Base-by-base conservation (phyloP, 2,888 invertebrate genomes). In the Dione juno region DNA sequence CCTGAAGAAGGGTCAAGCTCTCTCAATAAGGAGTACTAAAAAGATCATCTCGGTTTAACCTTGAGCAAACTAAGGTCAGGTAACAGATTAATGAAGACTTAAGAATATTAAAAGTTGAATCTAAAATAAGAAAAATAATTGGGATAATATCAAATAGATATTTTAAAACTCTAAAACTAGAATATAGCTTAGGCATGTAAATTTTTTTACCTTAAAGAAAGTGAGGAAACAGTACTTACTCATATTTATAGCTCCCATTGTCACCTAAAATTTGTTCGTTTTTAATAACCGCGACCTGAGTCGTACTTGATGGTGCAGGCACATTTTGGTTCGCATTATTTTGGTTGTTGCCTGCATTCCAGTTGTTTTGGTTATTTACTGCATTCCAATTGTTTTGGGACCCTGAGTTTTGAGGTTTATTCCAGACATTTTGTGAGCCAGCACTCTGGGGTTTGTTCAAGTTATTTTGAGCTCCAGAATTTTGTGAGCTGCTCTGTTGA, bases 191-290 rank as follows among this genome's bases (percentile, higher is more conserved):
- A 16, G 57, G 11, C 5, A 1, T 14, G 21, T 53, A n/a, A n/a
- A 14, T 45, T 8, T 9, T 16, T 1, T 11, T 1, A 19, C 11
- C n/a, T n/a, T n/a, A 50, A 37, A 19, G 19, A 37, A 50, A 13
- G 37, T 19, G 13, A 43, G 2, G 16, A n/a, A 43, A 61, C 7
- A 67, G n/a, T 71, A 91, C 93, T 93, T 78, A 94, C 94, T 93
- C 93, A 77, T 92, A 94, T 84, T 87, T 92, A 81, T 94, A 94
- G 78, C 88, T 86, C 71, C 94, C 94, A 73, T 94, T 88, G 14
- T 90, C 89, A 61, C 93, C 92, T 58, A 81, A 82, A 50, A 76
- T 82, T 70, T 90, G 90, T 69, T 90, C 91, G 76, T 94, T 92
- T 80, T 91, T 93, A 79, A 94, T 87, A 52, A 94, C 86, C 1